Base-by-base conservation (phyloP, 2,113 vertebrate genomes). In the Trichomycterus rosablanca region DNA sequence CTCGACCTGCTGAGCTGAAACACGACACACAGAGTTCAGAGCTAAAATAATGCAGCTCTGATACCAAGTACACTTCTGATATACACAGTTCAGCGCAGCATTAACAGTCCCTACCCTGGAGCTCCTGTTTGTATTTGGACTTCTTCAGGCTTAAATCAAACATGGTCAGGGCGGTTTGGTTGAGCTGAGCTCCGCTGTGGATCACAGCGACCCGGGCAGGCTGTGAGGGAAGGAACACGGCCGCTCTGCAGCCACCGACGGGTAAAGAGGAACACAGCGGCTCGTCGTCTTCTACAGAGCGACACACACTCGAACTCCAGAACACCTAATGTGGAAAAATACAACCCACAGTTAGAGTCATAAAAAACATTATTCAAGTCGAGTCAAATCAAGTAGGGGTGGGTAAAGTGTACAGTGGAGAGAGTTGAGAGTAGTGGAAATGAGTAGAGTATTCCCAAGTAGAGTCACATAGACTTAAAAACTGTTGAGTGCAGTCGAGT, bases 1-100 rank as follows among this genome's bases (percentile, higher is more conserved):
- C 60, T 77, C 85, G 37, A 89, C 70, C 73, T 86, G 81, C 28
- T 81, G 78, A 74, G 81, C 86, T 91, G 56, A 8, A 56, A 71
- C 0, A 20, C 6, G 24, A 10, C 16, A 34, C 15, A 46, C 35
- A 24, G 3, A 16, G 7, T 3, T 11, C 34, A 10, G 2, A 5
- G 1, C 7, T 4, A 26, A 18, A 28, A 9, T 12, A 7, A 42
- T 3, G 20, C n/a, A 10, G 34, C 2, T 37, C 34, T 8, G 34
- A 22, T 22, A 14, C 26, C 5, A 40, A 14, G n/a, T 1, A 19
- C 7, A 28, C 23, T 16, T 40, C 5, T 15, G 12, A 30, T 4
- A 30, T 7, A 30, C 14, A n/a, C n/a, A n/a, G 12, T 37, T 37
- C 3, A 7, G 11, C 3, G 19, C 15, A 44, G 16, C 6, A 19